Base-by-base conservation (phyloP, 37 sponge, comb jelly and placozoan genomes). In the Dysidea cf. avara region DNA sequence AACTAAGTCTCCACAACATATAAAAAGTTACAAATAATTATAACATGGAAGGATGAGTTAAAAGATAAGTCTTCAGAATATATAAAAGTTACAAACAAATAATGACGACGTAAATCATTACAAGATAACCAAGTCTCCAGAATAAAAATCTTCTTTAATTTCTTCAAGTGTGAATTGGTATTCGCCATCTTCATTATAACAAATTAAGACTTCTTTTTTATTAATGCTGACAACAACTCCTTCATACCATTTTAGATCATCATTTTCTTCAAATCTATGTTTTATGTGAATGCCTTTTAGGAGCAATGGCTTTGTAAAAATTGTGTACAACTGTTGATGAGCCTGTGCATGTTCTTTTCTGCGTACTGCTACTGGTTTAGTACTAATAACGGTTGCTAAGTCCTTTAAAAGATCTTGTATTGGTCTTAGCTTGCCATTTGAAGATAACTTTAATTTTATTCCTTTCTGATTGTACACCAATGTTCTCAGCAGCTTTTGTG, bases 201-300 rank as follows among this genome's bases (percentile, higher is more conserved):
- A 39, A 43, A 66, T 28, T 3, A 43, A 6, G 20, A 20, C 20
- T 11, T 17, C 20, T 66, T 17, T 40, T 37, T 21, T 40, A 5
- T 40, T 17, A n/a, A 21, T 18, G n/a, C 24, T 2, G 7, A 4
- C 5, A 16, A 66, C 22, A 17, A 21, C 6, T 40, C 48, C 68
- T 66, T 66, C 68, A 30, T 40, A 39, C 68, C 68, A 66, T 40
- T 39, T 40, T 26, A 66, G 48, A 5, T 18, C n/a, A n/a, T 47
- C 68, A 66, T 66, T 47, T n/a, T 28, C 68, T 18, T 39, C 22
- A 66, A 66, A 66, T 39, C 48, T 37, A 17, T 66, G 68, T 40
- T 66, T 66, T 7, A 66, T 30, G 5, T 16, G 37, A 22, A 66
- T 47, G 6, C 68, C 68, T 16, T 26, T 66, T 47, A 66, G 49